Conservation (phyloP, 2,113 vertebrate species). For the Corythornis vintsioides region DNA sequence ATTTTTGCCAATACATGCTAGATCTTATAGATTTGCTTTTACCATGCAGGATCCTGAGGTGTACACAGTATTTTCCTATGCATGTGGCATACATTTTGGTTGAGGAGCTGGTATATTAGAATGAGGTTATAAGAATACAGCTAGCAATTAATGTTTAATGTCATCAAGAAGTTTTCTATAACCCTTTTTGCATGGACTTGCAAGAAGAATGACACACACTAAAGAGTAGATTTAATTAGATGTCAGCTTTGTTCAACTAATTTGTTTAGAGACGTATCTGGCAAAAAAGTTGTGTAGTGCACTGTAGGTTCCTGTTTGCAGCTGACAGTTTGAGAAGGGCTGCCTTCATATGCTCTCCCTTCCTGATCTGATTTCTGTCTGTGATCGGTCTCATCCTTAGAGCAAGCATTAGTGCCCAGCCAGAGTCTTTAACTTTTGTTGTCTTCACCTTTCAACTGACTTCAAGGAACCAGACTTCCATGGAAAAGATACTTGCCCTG, state of each 20-base stretch:
- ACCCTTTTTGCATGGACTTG: background rate
- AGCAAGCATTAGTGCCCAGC: background rate
- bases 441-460: background rate
- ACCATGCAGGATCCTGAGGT: background rate
- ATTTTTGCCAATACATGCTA: background rate
- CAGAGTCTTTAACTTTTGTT: background rate
- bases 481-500: background rate
- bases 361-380: constrained; percentile 20
- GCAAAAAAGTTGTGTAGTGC: background rate
- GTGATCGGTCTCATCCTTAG: background rate
- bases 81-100: background rate
- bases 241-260: constrained; percentile 24
- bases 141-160: background rate
- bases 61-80: background rate
- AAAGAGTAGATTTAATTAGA: constrained; percentile 43
- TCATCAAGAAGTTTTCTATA: background rate
- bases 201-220: background rate
- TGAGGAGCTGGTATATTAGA: background rate
- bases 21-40: background rate
- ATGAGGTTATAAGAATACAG: background rate
- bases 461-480: background rate
- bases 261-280: constrained; percentile 26
- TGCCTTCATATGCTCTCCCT: constrained; percentile 11
- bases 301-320: background rate
- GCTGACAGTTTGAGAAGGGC: background rate